These are phyloP conservation scores for Drosophila fuyamai DNA, from an alignment of 1,140 invertebrate species.

Conservation along the genomic window DNA sequence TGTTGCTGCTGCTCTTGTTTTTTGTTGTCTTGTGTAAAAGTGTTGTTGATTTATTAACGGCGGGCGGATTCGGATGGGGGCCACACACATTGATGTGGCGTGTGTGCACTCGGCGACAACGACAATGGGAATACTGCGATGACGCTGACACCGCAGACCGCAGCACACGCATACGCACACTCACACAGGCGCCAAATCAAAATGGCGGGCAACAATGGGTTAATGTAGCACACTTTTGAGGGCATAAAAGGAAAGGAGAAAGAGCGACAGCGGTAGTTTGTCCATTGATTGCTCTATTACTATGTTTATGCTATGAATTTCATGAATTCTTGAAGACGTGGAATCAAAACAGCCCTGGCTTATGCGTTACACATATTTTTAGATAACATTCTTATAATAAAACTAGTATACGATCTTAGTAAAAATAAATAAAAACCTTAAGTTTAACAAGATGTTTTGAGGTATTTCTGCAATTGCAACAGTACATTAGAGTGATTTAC, in stretches of 20 bases:
- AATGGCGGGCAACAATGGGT: slow-evolving; percentile 63
- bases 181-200: slow-evolving; percentile 49
- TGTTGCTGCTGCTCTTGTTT: slow-evolving; percentile 36
- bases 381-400: too few species aligned
- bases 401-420: too few species aligned
- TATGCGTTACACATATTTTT: too few species aligned
- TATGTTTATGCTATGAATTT: too few species aligned
- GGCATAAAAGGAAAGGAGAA: background rate
- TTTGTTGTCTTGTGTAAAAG: slow-evolving; percentile 64
- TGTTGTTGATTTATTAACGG: slow-evolving; percentile 80
- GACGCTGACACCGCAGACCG: slow-evolving; percentile 30
- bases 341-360: too few species aligned
- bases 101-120: slow-evolving; percentile 58
- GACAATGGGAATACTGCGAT: slow-evolving; percentile 34
- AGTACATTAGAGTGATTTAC: too few species aligned
- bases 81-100: slow-evolving; percentile 38
- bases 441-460: too few species aligned
- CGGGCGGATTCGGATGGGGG: slow-evolving; percentile 27
- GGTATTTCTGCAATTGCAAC: too few species aligned
- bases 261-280: background rate
- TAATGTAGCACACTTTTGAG: slow-evolving; percentile 52
- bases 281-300: slow-evolving; percentile 21
- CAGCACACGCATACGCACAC: slow-evolving; percentile 31
- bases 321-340: too few species aligned
- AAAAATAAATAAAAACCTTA: too few species aligned